Percentiles rank a stretch among this genome's conserved stretches.
phyloP scores from a whole-genome alignment of 2,797 vertebrate genomes.

The Falco rusticolus region DNA sequence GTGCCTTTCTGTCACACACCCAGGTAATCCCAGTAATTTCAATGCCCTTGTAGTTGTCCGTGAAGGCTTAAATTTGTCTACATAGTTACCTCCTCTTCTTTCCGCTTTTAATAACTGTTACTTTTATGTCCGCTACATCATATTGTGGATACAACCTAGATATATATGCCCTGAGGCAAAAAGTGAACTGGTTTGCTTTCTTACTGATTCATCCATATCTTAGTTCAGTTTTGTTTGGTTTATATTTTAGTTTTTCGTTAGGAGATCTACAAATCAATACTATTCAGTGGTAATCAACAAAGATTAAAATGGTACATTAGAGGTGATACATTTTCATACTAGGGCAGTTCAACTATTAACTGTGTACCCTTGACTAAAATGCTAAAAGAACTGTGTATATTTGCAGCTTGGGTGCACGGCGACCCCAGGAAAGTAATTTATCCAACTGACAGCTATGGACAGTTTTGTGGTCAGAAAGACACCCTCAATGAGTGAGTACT shows the following conservation, averaged over 20 bases:
- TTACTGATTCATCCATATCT: slow-evolving; percentile 26
- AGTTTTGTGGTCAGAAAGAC: slow-evolving; percentile 93
- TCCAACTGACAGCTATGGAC: slow-evolving; percentile 93
- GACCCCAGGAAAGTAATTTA: slow-evolving; percentile 93
- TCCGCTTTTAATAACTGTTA: slow-evolving; percentile 56
- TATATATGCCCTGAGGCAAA: background rate
- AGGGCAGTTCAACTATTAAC: background rate
- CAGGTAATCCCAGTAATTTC: background rate
- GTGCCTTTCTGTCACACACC: background rate
- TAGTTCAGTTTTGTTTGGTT: background rate
- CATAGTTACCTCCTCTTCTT: background rate
- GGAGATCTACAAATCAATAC: slow-evolving; percentile 55
- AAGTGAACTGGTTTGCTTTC: slow-evolving; percentile 50
- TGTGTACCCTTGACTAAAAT: background rate
- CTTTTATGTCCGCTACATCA: slow-evolving; percentile 76
- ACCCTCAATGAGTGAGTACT: slow-evolving; percentile 90
- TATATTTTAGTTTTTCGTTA: slow-evolving; percentile 58
- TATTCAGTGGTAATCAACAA: slow-evolving; percentile 18
- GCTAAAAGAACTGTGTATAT: slow-evolving; percentile 26
- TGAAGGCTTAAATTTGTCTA: background rate
- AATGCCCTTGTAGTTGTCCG: background rate
- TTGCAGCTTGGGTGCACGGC: slow-evolving; percentile 92
- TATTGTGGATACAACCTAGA: slow-evolving; percentile 51
- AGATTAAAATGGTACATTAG: background rate
- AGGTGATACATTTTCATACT: slow-evolving; percentile 24